Base-by-base conservation (phyloP, 2,888 invertebrate species). In the Dysmachus trigonus region DNA sequence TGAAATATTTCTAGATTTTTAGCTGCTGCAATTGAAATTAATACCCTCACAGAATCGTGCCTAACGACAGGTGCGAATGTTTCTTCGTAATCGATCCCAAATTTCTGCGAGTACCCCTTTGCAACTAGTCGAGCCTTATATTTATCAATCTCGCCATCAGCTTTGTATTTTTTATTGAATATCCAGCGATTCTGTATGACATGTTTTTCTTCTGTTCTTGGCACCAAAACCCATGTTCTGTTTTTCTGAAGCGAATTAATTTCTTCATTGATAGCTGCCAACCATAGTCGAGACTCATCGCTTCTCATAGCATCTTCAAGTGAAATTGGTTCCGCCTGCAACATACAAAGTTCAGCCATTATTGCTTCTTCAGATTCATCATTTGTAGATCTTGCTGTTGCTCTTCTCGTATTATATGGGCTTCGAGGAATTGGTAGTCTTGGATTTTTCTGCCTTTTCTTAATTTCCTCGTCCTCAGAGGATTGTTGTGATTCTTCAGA, bases 31-130 rank as follows among this genome's bases (percentile, higher is more conserved):
- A 88, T 82, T 22, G 88, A 62, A 22, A 88, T 72, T 18, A 88
- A 73, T 18, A 38, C 38, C 22, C 88, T 41, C 8, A 88, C 86
- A 5, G 88, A 88, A 0, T 87, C 87, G 31, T 88, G 87, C 41
- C 86, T 86, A 1, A 88, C 87, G 0, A 89, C 88, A 15, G 88
- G 88, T 10, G 88, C 86, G 71, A 87, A 88, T 7, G 88, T 88
- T 87, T 89, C 88, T 5, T 85, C 71, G 72, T 88, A 88, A 30
- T 89, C 88, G 10, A 88, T 35, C 2, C 88, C 88, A 53, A 76
- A 77, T 53, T 86, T 87, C 85, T 89, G 88, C 13, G 87, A 86
- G 62, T 86, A 89, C 0, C 88, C 88, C 76, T 87, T 51, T 1
- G 81, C 88, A 10, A 87, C 86, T 18, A 88, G 30, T 53, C 87